These are phyloP conservation scores for Saxidomus purpurata DNA, from an alignment of 1,140 invertebrate species.

Conservation along the genomic window DNA sequence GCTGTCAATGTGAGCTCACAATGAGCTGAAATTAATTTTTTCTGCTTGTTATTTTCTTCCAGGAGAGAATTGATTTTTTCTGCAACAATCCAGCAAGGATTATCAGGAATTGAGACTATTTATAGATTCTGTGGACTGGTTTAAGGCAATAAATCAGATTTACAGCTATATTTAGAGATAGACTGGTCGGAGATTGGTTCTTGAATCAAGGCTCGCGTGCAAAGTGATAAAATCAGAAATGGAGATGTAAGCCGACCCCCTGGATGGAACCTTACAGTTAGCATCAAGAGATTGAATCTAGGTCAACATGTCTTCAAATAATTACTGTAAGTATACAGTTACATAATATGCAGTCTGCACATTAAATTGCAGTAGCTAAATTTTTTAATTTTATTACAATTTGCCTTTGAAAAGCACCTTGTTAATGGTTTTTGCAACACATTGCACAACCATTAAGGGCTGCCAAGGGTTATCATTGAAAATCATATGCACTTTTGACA, in stretches of 20 bases:
- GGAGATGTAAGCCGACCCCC: not conserved
- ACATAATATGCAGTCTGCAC: not conserved
- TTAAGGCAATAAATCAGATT: constrained; percentile 23
- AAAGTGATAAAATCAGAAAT: not conserved
- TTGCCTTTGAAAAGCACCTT: too few species aligned
- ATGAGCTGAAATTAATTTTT: constrained; percentile 42
- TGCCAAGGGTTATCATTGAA: too few species aligned
- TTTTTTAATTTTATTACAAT: too few species aligned
- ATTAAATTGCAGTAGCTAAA: too few species aligned
- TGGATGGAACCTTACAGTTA: not conserved
- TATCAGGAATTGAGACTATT: constrained; percentile 28
- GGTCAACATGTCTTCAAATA: constrained; percentile 42
- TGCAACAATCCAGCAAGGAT: constrained; percentile 10
- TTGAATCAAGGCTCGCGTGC: not conserved
- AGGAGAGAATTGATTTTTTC: constrained; percentile 38
- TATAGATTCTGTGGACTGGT: constrained; percentile 22
- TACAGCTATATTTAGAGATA: constrained; percentile 25
- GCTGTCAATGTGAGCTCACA: not conserved
- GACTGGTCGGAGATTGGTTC: not conserved
- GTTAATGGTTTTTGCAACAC: too few species aligned
- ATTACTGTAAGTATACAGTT: constrained; percentile 56
- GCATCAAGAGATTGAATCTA: not conserved
- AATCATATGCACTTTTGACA: too few species aligned
- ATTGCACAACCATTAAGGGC: too few species aligned
- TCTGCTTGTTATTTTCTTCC: constrained; percentile 21